phyloP scores from a whole-genome alignment of 2,888 invertebrate genomes.

The Chirona hameri region DNA sequence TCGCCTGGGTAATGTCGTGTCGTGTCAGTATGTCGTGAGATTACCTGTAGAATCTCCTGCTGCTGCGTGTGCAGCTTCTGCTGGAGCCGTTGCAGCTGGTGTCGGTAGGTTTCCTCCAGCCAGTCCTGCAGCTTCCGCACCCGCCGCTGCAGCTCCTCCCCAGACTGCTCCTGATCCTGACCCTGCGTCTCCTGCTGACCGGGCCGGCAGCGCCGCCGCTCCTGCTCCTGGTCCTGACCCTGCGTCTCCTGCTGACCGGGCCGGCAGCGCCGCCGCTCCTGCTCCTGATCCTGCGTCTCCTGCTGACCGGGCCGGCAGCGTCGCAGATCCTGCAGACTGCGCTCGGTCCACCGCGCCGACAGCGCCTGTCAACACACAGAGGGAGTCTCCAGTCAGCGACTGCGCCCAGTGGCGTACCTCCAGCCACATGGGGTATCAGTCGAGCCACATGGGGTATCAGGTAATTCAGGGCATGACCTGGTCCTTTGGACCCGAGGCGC shows the following conservation, averaged over 20 bases:
- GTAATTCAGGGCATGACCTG: too few relatives aligned
- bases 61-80: neutral
- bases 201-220: neutral
- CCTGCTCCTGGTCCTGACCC: neutral
- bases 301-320: neutral
- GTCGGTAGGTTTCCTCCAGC: constrained; percentile 7
- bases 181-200: neutral
- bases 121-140: neutral
- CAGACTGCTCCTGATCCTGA: neutral
- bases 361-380: neutral
- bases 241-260: neutral
- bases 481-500: too few relatives aligned
- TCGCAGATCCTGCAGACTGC: neutral
- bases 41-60: neutral
- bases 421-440: too few relatives aligned
- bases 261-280: neutral
- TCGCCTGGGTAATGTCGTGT: too few relatives aligned
- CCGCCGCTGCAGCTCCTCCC: neutral
- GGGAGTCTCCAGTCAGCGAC: too few relatives aligned
- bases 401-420: too few relatives aligned
- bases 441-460: too few relatives aligned
- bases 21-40: too few relatives aligned
- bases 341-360: neutral
- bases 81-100: neutral
- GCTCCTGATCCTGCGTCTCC: neutral